These are phyloP conservation scores for Sylvicola cinctus DNA, from an alignment of 2,888 invertebrate species.

Conservation along the genomic window DNA sequence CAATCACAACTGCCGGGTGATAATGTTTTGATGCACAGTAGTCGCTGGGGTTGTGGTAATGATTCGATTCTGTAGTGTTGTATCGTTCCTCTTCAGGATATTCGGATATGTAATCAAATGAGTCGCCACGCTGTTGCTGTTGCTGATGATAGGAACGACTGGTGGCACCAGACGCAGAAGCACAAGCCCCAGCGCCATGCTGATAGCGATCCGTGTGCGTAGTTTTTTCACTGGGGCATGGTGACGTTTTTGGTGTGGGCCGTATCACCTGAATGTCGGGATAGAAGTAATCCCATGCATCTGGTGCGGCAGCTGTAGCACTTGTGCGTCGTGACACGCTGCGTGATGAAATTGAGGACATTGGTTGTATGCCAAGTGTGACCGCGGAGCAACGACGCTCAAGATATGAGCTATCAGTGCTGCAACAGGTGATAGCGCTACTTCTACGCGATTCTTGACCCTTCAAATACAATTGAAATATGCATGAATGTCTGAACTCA, in stretches of 20 bases:
- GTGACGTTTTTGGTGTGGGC: slow-evolving; percentile 66
- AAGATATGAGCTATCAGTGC: slow-evolving; percentile 64
- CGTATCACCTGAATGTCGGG: slow-evolving; percentile 51
- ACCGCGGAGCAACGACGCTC: slow-evolving; percentile 64
- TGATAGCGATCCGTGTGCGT: too few relatives aligned
- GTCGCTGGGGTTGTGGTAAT: too few relatives aligned
- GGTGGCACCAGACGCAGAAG: background rate
- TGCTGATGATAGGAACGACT: background rate
- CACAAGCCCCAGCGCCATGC: slow-evolving; percentile 9
- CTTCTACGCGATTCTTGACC: slow-evolving; percentile 35
- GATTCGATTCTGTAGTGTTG: background rate
- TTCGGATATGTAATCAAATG: slow-evolving; percentile 6
- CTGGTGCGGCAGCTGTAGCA: slow-evolving; percentile 16
- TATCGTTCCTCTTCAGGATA: slow-evolving; percentile 5
- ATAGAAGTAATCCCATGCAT: slow-evolving; percentile 34
- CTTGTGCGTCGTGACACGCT: slow-evolving; percentile 14
- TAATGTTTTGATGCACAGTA: slow-evolving; percentile 1
- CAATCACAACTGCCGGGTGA: background rate
- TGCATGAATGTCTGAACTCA: too few relatives aligned
- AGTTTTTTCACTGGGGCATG: slow-evolving; percentile 46
- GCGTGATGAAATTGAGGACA: slow-evolving; percentile 21
- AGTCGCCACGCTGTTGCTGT: slow-evolving; percentile 2
- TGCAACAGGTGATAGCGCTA: slow-evolving; percentile 68
- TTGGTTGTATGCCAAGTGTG: slow-evolving; percentile 47
- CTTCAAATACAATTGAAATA: slow-evolving; percentile 11